These are phyloP conservation scores for Pemphredon lugubris DNA, from an alignment of 2,888 invertebrate genomes.

Conservation along the genomic window DNA sequence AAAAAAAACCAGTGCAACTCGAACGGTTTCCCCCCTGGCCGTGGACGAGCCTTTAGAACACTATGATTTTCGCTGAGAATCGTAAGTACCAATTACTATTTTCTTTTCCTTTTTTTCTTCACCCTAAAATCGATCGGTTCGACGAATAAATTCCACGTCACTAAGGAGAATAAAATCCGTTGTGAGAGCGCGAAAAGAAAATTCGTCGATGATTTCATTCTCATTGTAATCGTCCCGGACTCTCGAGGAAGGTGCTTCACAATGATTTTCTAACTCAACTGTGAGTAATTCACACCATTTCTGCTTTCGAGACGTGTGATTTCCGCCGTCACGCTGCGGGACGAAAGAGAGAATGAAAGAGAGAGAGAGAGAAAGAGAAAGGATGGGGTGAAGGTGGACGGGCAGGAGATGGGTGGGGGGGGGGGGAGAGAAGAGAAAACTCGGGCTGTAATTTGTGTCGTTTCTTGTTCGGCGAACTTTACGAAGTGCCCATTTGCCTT, in stretches of 20 bases:
- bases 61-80: constrained; percentile 36
- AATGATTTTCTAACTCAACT: constrained; percentile 36
- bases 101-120: too few species aligned
- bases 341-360: constrained; percentile 24
- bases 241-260: neutral
- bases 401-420: neutral
- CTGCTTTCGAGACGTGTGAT: constrained; percentile 22
- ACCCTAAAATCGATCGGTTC: too few species aligned
- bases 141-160: too few species aligned
- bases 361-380: neutral
- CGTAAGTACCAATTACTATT: constrained; percentile 30
- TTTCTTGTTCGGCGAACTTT: constrained; percentile 71
- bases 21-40: neutral
- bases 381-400: neutral
- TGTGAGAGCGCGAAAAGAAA: too few species aligned
- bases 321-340: constrained; percentile 26
- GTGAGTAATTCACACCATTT: constrained; percentile 30
- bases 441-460: constrained; percentile 62
- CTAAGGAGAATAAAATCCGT: too few species aligned
- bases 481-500: constrained; percentile 72
- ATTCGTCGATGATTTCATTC: neutral
- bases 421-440: constrained; percentile 17
- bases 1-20: neutral
- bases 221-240: neutral
- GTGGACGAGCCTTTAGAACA: neutral